Conservation (phyloP, 1,140 invertebrate genomes). For the Nasonia vitripennis region DNA sequence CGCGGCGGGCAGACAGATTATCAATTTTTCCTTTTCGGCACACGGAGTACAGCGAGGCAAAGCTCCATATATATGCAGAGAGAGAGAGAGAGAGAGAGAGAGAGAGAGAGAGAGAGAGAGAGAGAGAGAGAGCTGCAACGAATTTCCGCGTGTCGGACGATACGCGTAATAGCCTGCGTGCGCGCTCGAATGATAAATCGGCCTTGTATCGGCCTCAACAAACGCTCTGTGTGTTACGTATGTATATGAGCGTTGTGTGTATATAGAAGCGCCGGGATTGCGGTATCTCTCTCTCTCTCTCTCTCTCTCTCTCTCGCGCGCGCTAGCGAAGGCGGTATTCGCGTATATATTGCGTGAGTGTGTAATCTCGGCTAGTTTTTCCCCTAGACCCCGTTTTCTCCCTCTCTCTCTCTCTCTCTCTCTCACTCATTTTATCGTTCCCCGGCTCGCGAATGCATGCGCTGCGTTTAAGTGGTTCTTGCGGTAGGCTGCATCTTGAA, state of each 20-base stretch:
- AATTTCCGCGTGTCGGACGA: neutral
- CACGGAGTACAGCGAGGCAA: too few relatives aligned
- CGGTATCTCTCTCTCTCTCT: neutral
- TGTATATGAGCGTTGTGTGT: neutral
- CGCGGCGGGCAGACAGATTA: slow-evolving; percentile 1
- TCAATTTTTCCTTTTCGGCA: neutral
- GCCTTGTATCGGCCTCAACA: neutral
- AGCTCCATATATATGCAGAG: neutral
- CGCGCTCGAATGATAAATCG: neutral
- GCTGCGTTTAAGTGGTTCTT: neutral
- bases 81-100: neutral
- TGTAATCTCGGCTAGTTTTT: neutral
- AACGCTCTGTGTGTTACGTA: neutral
- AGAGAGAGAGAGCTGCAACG: neutral
- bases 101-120: neutral
- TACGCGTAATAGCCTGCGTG: neutral
- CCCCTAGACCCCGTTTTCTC: neutral
- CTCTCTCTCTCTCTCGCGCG: neutral
- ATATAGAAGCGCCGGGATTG: neutral
- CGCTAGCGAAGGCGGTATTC: neutral
- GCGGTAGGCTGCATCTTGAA: neutral
- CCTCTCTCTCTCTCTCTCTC: neutral
- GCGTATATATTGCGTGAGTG: neutral
- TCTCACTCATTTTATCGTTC: too few relatives aligned
- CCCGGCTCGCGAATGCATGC: neutral